phyloP scores from a whole-genome alignment of 2,797 vertebrate genomes.

The Betta splendens region DNA sequence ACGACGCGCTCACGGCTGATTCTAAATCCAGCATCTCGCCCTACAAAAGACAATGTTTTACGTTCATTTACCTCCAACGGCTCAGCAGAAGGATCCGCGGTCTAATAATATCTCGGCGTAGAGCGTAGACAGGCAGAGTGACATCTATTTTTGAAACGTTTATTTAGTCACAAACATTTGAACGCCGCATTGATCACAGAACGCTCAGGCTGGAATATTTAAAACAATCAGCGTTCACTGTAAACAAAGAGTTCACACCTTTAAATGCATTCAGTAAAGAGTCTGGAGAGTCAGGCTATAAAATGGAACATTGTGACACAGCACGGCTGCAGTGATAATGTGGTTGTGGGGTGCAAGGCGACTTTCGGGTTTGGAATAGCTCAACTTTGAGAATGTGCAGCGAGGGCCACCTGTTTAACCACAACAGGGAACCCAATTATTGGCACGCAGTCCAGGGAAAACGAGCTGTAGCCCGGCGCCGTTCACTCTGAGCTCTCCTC shows the following conservation, averaged over 20 bases:
- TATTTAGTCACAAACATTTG: constrained; percentile 1
- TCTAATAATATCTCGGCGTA: constrained; percentile 15
- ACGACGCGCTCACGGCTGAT: constrained; percentile 9
- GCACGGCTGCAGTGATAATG: background rate
- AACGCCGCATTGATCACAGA: background rate
- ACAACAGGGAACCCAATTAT: background rate
- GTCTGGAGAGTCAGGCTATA: too few species aligned
- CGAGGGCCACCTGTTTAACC: constrained; percentile 2
- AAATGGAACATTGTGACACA: background rate
- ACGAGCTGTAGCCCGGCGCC: background rate
- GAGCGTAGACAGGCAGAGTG: constrained; percentile 13
- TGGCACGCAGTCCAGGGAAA: constrained; percentile 1
- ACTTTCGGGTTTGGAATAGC: background rate
- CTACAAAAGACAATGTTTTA: constrained; percentile 6
- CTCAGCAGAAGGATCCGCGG: constrained; percentile 11
- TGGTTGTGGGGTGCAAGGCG: fast-evolving
- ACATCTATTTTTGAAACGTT: constrained; percentile 1
- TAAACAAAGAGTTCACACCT: too few species aligned
- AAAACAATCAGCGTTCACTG: constrained; percentile 3
- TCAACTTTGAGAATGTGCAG: background rate
- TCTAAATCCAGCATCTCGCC: constrained; percentile 21
- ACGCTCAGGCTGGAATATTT: background rate
- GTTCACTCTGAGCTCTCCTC: constrained; percentile 7
- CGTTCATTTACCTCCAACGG: constrained; percentile 19
- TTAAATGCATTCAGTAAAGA: too few species aligned